Conservation (phyloP, 2,113 vertebrate genomes). For the Carettochelys insculpta region DNA sequence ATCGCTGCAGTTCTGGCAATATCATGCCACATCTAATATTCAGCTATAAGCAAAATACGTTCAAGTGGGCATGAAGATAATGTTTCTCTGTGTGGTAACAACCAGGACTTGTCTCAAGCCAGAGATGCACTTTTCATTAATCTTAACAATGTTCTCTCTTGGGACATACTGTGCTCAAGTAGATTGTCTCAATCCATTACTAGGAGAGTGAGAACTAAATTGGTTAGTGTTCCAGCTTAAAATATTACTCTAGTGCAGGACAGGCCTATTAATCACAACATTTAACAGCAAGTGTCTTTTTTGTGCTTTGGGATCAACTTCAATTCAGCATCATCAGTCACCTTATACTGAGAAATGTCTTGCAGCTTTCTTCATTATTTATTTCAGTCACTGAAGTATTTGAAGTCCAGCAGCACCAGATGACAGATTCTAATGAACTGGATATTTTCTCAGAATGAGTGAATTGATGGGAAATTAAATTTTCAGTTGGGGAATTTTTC, state of each 20-base stretch:
- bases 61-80: neutral
- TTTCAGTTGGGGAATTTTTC: conserved; percentile 62
- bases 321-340: neutral
- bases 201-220: neutral
- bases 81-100: neutral
- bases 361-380: neutral
- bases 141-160: neutral
- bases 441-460: conserved; percentile 55
- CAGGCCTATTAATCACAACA: neutral
- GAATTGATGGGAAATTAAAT: conserved; percentile 55
- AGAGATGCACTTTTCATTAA: neutral
- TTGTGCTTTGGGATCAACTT: neutral
- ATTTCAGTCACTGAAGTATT: neutral
- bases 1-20: neutral
- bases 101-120: neutral
- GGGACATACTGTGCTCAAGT: neutral
- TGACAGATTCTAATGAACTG: conserved; percentile 35
- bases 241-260: neutral
- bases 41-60: neutral
- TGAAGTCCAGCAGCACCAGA: conserved; percentile 20
- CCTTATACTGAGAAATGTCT: neutral
- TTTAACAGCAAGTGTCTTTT: conserved; percentile 18
- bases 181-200: neutral
- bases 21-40: neutral
- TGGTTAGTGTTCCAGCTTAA: neutral